Base-by-base conservation (phyloP, 2,888 invertebrate genomes). In the Mythimna pallens region DNA sequence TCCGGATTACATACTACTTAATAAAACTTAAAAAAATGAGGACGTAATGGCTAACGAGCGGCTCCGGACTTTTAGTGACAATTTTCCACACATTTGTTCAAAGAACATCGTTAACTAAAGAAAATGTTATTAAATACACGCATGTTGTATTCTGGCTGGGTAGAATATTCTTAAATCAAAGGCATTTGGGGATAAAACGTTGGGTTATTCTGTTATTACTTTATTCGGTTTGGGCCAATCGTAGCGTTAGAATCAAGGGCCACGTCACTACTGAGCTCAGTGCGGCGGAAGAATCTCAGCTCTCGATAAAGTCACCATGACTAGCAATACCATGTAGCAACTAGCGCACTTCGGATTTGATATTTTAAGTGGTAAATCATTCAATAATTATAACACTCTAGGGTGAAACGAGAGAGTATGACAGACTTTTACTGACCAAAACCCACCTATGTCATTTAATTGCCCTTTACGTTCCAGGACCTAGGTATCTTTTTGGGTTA, bases 1-100 rank as follows among this genome's bases (percentile, higher is more conserved):
- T 89, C 88, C 87, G 93, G 94, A 94, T 94, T 95, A 95, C 93
- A 91, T 92, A 91, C 89, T 91, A 93, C 92, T 92, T 92, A 93
- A 91, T 93, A 93, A 92, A 94, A 94, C 91, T 93, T 92, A 91
- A 93, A 94, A 92, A 91, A 87, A 87, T 76, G 76, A 83, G 82
- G 77, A 57, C 80, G 76, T 83, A 76, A 87, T 84, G 76, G 77
- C 77, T 72, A 73, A 75, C 76, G 66, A 76, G 59, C 62, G 69
- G 68, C 61, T 40, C 36, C 43, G 47, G 61, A 70, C 58, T 83
- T 86, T 84, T 84, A 77, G 79, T 75, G 73, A 68, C 65, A 61
- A 68, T 73, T 76, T 76, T 66, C 47, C 59, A 65, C 69, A 66
- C 61, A 75, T 74, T 63, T 73, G 47, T 64, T 63, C 59, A 47